Percentiles rank a stretch among this genome's conserved stretches.
phyloP scores from a whole-genome alignment of 2,113 vertebrate species.

The Oncorhynchus keta region DNA sequence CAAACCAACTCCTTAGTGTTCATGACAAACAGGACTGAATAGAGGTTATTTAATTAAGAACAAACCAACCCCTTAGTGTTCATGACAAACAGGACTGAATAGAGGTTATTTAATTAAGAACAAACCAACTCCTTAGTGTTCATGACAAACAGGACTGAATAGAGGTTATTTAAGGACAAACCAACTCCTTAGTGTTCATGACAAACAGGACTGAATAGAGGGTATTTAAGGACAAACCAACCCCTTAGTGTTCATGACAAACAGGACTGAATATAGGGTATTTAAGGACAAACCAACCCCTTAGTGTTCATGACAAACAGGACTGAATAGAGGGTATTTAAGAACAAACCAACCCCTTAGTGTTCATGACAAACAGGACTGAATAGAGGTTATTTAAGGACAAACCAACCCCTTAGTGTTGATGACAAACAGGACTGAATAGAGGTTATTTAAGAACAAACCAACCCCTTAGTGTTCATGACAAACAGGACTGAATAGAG shows the following conservation, averaged over 20 bases:
- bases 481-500: too few species aligned
- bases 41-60: conserved; percentile 29
- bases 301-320: too few species aligned
- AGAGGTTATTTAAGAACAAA: background rate
- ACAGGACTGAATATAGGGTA: too few species aligned
- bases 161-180: background rate
- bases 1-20: background rate
- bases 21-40: too few species aligned
- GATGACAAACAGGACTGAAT: conserved; percentile 8
- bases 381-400: conserved; percentile 30
- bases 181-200: too few species aligned
- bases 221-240: too few species aligned
- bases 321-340: conserved; percentile 20
- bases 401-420: conserved; percentile 5
- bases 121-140: conserved; percentile 7
- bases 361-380: conserved; percentile 37
- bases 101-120: conserved; percentile 36
- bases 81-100: conserved; percentile 29
- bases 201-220: too few species aligned
- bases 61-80: conserved; percentile 6
- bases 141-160: conserved; percentile 10
- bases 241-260: too few species aligned
- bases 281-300: too few species aligned
- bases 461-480: too few species aligned
- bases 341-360: background rate